Base-by-base conservation (phyloP, 2,888 invertebrate species). In the Stenchaetothrips biformis region DNA sequence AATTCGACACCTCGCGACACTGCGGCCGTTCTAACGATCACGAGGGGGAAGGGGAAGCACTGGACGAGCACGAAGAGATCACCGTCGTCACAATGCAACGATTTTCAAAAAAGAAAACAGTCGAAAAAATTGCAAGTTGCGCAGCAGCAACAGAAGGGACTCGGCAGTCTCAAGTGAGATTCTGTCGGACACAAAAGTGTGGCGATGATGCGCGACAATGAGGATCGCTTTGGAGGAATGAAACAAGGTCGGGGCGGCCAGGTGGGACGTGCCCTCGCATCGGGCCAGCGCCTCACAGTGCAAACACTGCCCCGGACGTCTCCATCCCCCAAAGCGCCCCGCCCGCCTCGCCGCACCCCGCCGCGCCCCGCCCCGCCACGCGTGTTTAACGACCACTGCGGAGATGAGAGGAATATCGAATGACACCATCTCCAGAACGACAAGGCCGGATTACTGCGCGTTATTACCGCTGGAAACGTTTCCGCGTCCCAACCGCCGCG, bases 1-100 rank as follows among this genome's bases (percentile, higher is more conserved):
- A 74, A 74, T 74, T 74, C 67, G 21, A 74, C 67, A 74, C 25
- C 67, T 74, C 59, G 59, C 59, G 59, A 59, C 59, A 74, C 67
- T 74, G 67, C 67, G 67, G 67, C 21, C 67, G 67, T 74, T 25
- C 8, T 74, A 74, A 74, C 67, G 67, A 25, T 25, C 7, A 13
- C 59, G 21, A 25, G 25, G 67, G 21, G 21, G 67, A n/a, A 2
- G 59, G 59, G 18, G 59, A 16, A 16, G 59, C 13, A 9, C 59
- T 37, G 37, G 4, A 37, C 37, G 37, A 37, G 37, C 37, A 37
- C 37, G 2, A 37, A 37, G 37, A 37, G 37, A 37, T 37, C 37
- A 37, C 37, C 37, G 37, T 37, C 37, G 37, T 37, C 37, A 37
- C 37, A 4, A 37, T 37, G 37, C 1, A 37, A 37, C 37, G 2